phyloP scores from a whole-genome alignment of 2,888 invertebrate species.

The Tetragnatha montana region DNA sequence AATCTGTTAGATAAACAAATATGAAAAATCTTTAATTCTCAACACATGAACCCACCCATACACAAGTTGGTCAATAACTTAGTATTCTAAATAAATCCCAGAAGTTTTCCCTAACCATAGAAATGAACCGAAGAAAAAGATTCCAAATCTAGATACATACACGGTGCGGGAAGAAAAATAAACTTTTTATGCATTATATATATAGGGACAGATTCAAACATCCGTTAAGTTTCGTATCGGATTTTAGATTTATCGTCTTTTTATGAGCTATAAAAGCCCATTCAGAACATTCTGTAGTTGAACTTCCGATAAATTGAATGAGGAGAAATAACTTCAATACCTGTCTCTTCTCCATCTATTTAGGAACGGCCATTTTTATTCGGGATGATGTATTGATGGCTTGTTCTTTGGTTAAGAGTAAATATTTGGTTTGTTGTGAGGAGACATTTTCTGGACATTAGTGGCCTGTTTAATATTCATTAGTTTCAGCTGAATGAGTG shows the following conservation, averaged over 20 bases:
- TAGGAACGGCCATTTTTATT: not conserved
- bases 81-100: not conserved
- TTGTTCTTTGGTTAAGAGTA: not conserved
- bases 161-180: not conserved
- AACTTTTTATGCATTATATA: not conserved
- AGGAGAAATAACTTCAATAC: not conserved
- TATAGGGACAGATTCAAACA: conserved; percentile 44
- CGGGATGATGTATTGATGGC: not conserved
- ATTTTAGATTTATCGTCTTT: conserved; percentile 44
- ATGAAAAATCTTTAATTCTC: not conserved
- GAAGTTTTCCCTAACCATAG: not conserved
- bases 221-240: conserved; percentile 45
- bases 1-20: too few species aligned
- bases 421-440: not conserved
- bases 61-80: not conserved
- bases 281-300: conserved; percentile 25
- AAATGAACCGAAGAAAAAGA: not conserved
- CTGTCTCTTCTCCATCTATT: conserved; percentile 4
- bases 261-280: conserved; percentile 49
- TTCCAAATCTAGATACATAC: not conserved
- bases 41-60: not conserved
- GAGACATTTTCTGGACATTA: not conserved
- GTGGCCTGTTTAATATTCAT: not conserved
- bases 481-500: not conserved
- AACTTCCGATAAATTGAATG: conserved; percentile 23